A percentile compares a stretch with the other conserved stretches of the same genome.
Conservation (phyloP, 2,797 vertebrate genomes). For the Eulemur mongoz region DNA sequence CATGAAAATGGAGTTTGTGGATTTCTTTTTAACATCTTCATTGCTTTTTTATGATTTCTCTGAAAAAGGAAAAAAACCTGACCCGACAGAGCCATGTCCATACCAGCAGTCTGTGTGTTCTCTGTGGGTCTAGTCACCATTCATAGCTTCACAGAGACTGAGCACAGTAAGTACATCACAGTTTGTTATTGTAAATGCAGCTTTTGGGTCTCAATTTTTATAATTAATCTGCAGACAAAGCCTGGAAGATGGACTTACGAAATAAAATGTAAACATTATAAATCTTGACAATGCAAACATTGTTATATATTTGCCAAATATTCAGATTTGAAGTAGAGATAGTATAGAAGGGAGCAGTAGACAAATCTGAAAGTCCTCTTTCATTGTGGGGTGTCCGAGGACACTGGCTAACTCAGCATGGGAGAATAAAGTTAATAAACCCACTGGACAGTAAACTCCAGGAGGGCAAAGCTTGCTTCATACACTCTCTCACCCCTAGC, state of each 20-base stretch:
- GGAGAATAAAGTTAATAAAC: background rate
- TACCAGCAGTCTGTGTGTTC: background rate
- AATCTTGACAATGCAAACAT: background rate
- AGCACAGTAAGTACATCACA: background rate
- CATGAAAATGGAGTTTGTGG: background rate
- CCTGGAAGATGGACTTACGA: background rate
- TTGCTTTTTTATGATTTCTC: background rate
- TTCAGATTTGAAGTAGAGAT: background rate
- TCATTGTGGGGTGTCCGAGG: background rate
- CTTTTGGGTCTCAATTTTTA: constrained; percentile 32
- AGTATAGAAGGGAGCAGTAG: background rate
- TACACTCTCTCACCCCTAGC: background rate
- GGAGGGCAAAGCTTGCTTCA: background rate
- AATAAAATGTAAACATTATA: background rate
- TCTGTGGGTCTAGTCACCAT: background rate
- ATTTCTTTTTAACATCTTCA: background rate
- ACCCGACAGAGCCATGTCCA: background rate
- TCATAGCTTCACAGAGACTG: background rate
- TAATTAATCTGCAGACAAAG: background rate
- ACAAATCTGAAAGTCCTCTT: background rate
- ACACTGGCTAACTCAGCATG: no score
- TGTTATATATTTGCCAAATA: background rate
- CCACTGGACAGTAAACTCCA: background rate
- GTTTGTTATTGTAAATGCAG: background rate
- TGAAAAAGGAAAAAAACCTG: background rate